Evolutionary conservation across 2,113 vertebrate species (phyloP).

Genomic region (Rhabdomys dilectus): DNA sequence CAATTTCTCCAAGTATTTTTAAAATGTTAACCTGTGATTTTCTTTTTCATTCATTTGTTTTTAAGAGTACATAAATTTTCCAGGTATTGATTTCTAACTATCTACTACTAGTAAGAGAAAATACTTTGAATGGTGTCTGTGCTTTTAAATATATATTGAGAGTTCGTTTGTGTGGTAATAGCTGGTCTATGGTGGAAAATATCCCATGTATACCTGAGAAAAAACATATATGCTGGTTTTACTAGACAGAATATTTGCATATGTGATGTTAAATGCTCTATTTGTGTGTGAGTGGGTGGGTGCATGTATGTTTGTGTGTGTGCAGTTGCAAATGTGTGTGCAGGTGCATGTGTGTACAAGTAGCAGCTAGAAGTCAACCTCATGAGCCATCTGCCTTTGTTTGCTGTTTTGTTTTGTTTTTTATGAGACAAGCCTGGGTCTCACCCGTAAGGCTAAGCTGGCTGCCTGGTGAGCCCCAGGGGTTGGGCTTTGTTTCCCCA

Average conservation of each 20-base stretch:
- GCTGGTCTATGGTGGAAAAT: not conserved
- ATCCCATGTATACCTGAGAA: not conserved
- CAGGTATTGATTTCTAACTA: not conserved
- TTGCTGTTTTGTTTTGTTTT: not conserved
- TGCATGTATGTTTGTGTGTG: not conserved
- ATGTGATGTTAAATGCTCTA: not conserved
- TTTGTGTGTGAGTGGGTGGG: not conserved
- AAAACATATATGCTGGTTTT: not conserved
- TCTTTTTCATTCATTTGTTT: not conserved
- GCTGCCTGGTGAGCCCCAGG: not conserved
- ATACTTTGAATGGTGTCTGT: not conserved
- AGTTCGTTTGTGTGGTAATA: not conserved
- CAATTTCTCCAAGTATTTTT: not conserved
- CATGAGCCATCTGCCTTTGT: not conserved
- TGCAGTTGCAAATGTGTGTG: not conserved
- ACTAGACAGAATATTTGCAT: not conserved
- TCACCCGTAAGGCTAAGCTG: not conserved
- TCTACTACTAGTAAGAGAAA: not conserved
- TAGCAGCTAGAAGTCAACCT: too few species aligned
- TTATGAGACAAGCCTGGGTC: not conserved
- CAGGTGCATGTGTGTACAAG: not conserved
- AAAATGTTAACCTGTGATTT: not conserved
- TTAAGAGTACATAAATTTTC: not conserved
- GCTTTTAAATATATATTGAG: not conserved
- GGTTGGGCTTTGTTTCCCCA: not conserved